Evolutionary conservation across 2,113 vertebrate genomes (phyloP), one percentile per base, ranked within the genome.

Genomic region (Panthera tigris): DNA sequence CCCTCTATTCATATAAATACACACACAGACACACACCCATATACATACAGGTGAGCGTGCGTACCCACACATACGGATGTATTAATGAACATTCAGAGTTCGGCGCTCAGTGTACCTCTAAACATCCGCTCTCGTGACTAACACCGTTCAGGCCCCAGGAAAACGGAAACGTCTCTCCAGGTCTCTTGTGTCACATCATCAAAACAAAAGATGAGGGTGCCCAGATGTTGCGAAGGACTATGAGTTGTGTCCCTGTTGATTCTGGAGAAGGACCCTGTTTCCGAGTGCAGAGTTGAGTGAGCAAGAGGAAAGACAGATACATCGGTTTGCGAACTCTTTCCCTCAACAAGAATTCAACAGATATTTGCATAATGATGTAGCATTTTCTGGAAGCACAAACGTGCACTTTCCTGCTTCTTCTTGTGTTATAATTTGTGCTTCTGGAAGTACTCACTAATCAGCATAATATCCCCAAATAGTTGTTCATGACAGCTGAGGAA

Each of bases 101-200:
- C 21, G 63, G 69, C 27, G 69, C 23, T 25, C 48, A 29, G 73
- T 9, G 4, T 23, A 9, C 19, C 2, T 45, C 11, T 12, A 2
- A n/a, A 4, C 2, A 0, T 3, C 15, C 4, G 4, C 71, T 16
- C 29, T 50, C 27, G 1, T 8, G 15, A 82, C 19, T 33, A 31
- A 19, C 36, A 4, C 61, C 0, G 0, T 3, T 55, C 79, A 36
- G 29, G 36, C 7, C 19, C 16, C 11, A 0, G 12, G 21, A 41
- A 78, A 36, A 65, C 7, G 18, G 27, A 21, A 76, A 39, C 0
- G 1, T 18, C 65, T 61, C 92, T 91, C 29, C 41, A 23, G 3
- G 4, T 12, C 65, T 79, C 73, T 82, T 9, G 52, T 3, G 15
- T 63, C 41, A 5, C 10, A 41, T 52, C 84, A 71, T 31, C 19